Evolutionary conservation across 92 coral and sea anemone genomes (phyloP).

Genomic region (Plumapathes pennacea): DNA sequence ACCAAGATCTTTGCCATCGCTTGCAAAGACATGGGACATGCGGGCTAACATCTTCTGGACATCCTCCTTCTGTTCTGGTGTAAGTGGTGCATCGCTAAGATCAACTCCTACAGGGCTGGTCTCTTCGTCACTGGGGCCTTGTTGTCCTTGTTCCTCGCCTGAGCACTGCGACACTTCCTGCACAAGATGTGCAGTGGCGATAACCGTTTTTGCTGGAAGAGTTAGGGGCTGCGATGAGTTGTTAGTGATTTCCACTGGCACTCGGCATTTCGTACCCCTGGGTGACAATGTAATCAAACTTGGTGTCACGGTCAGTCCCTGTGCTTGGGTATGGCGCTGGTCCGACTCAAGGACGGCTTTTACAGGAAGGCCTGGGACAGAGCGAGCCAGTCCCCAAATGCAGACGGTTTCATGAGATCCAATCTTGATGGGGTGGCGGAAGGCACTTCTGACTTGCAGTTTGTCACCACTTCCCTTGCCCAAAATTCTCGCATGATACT

Average conservation of each 20-base stretch:
- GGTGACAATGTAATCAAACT: too few relatives aligned
- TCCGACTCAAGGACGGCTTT: constrained; percentile 8
- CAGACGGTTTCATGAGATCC: constrained; percentile 1
- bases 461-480: too few relatives aligned
- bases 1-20: constrained; percentile 17
- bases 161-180: too few relatives aligned
- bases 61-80: constrained; percentile 7
- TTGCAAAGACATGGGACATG: constrained; percentile 22
- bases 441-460: background rate
- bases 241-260: too few relatives aligned
- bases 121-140: background rate
- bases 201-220: too few relatives aligned
- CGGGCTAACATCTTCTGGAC: constrained; percentile 9
- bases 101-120: background rate
- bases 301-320: too few relatives aligned
- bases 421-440: background rate
- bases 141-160: too few relatives aligned
- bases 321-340: too few relatives aligned
- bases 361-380: background rate
- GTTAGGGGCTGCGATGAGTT: too few relatives aligned
- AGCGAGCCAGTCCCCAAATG: constrained; percentile 5
- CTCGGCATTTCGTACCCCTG: too few relatives aligned
- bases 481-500: too few relatives aligned
- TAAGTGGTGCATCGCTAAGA: constrained; percentile 4
- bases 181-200: background rate